Percentiles rank a stretch among this genome's conserved stretches.
These are phyloP conservation scores for Microplitis mediator DNA, from an alignment of 1,140 invertebrate genomes.

Conservation along the genomic window DNA sequence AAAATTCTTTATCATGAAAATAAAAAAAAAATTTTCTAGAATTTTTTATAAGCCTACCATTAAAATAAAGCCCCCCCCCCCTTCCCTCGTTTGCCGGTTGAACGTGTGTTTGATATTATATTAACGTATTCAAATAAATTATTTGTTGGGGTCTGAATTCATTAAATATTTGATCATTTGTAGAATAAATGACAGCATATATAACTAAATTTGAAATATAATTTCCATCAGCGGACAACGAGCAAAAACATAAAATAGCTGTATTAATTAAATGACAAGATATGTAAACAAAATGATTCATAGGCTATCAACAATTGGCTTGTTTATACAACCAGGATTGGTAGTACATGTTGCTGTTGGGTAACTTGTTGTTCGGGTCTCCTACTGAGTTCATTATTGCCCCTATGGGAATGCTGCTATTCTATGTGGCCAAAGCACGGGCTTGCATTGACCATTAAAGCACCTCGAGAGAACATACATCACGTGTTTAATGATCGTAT, in stretches of 20 bases:
- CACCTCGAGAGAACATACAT: slow-evolving; percentile 37
- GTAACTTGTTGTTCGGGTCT: slow-evolving; percentile 45
- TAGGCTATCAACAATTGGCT: not conserved
- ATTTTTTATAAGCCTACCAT: no score
- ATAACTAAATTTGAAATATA: no score
- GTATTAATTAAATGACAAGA: not conserved
- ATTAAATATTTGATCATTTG: no score
- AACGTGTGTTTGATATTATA: no score
- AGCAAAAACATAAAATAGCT: not conserved
- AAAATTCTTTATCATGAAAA: no score
- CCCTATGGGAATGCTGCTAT: slow-evolving; percentile 34
- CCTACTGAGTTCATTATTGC: slow-evolving; percentile 48
- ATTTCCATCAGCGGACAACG: no score
- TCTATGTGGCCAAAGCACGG: not conserved
- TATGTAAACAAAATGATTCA: not conserved
- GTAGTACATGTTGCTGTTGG: slow-evolving; percentile 16
- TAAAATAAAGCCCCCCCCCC: no score
- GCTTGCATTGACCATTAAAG: slow-evolving; percentile 12
- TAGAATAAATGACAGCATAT: no score
- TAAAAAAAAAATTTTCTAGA: no score
- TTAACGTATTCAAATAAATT: no score
- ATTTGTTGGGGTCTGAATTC: no score
- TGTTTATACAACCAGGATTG: slow-evolving; percentile 11
- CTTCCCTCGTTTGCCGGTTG: no score
- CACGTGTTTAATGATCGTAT: slow-evolving; percentile 38